Conservation (phyloP, 2,113 vertebrate genomes). For the Ptyas mucosa region DNA sequence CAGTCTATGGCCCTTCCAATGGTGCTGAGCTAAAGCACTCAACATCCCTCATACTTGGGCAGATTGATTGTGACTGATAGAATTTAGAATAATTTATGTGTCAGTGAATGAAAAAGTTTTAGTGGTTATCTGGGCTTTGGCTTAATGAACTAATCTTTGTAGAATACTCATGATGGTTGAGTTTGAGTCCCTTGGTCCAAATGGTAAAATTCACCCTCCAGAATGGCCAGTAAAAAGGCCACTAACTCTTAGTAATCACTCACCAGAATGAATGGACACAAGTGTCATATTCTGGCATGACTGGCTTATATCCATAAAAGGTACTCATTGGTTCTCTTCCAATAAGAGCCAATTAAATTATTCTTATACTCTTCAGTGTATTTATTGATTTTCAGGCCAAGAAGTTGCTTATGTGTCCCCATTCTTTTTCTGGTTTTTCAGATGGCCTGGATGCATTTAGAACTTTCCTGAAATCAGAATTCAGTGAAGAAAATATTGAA, state of each 20-base stretch:
- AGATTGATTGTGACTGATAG: neutral
- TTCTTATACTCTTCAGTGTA: neutral
- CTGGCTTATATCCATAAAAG: neutral
- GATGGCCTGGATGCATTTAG: constrained; percentile 86
- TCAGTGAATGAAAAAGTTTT: neutral
- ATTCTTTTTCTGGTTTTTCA: constrained; percentile 55
- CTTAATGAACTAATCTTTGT: neutral
- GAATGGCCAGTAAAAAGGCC: neutral
- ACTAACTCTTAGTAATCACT: neutral
- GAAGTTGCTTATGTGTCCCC: neutral
- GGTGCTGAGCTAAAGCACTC: neutral
- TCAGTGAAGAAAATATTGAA: constrained; percentile 95
- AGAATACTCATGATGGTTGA: neutral
- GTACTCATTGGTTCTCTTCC: neutral
- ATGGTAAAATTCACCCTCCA: neutral
- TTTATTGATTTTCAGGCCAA: neutral
- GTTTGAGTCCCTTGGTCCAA: neutral
- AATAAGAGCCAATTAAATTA: neutral
- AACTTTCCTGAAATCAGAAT: constrained; percentile 89
- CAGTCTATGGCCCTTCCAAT: neutral
- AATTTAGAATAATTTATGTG: neutral
- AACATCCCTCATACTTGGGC: neutral
- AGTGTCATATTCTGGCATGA: neutral
- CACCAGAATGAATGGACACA: neutral
- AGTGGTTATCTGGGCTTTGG: neutral